Evolutionary conservation across 23 tunicate genomes (phyloP).

Genomic region (Styela clava): DNA sequence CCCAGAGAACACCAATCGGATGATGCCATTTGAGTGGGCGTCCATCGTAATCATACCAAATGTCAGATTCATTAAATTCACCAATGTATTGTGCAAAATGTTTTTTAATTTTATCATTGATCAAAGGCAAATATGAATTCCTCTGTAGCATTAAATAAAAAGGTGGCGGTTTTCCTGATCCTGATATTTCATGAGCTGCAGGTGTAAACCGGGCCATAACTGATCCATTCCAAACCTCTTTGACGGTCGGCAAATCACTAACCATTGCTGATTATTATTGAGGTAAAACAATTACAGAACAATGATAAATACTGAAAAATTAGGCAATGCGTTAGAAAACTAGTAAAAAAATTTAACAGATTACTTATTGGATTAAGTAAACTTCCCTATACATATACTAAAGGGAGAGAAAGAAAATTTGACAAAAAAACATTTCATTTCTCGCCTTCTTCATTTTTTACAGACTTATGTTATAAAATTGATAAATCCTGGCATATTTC

Average conservation of each 20-base stretch:
- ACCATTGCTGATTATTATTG: no score
- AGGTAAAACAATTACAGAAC: no score
- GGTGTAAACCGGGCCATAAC: conserved; percentile 51
- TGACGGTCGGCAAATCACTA: conserved; percentile 7
- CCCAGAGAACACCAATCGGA: conserved; percentile 78
- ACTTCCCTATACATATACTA: no score
- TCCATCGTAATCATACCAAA: conserved; percentile 84
- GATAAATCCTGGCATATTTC: no score
- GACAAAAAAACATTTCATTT: no score
- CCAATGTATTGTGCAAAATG: conserved; percentile 39
- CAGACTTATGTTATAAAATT: no score
- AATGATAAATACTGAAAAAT: no score
- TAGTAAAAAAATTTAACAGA: no score
- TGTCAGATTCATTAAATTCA: conserved; percentile 11
- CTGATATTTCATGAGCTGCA: conserved; percentile 58
- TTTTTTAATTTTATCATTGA: conserved; percentile 40
- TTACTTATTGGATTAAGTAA: no score
- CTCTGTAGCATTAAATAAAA: conserved; percentile 59
- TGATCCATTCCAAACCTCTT: conserved; percentile 72
- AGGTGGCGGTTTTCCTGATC: conserved; percentile 38
- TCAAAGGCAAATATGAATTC: conserved; percentile 53
- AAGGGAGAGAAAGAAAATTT: no score
- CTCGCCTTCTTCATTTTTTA: no score
- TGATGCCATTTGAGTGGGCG: conserved; percentile 79
- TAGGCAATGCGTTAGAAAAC: no score